These are phyloP conservation scores for Trachelus iudaicus DNA, from an alignment of 2,888 invertebrate species.

Conservation along the genomic window DNA sequence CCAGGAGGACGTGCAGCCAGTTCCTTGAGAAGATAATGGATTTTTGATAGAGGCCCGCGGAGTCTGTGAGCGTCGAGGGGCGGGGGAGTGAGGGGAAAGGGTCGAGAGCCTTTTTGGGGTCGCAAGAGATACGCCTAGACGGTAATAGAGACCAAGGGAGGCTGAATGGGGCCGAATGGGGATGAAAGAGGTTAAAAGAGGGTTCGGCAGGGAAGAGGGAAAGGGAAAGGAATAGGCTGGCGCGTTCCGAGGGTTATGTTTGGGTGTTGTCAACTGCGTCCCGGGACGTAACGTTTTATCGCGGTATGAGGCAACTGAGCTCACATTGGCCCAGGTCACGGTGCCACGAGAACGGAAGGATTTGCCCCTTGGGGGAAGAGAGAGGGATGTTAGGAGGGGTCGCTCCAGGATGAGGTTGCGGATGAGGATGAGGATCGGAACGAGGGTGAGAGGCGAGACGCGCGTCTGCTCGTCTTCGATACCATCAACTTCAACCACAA, in stretches of 20 bases:
- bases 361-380: constrained; percentile 26
- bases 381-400: constrained; percentile 22
- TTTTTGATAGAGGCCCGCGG: not conserved
- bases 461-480: constrained; percentile 46
- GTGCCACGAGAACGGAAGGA: constrained; percentile 38
- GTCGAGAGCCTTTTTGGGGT: constrained; percentile 1
- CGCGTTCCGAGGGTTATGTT: constrained; percentile 47
- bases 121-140: constrained; percentile 1
- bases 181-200: not conserved
- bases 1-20: not conserved
- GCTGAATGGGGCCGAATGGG: not conserved
- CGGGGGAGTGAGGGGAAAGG: not conserved
- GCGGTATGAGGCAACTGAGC: constrained; percentile 22
- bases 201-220: not conserved
- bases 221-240: not conserved
- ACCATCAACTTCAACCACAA: constrained; percentile 58
- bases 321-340: constrained; percentile 44
- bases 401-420: constrained; percentile 17
- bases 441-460: constrained; percentile 43
- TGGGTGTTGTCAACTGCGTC: constrained; percentile 44
- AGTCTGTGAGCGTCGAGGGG: not conserved
- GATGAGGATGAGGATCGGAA: constrained; percentile 34
- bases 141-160: constrained; percentile 10
- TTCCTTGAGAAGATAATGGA: not conserved
- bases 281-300: constrained; percentile 50